phyloP scores from a whole-genome alignment of 2,888 invertebrate genomes.

The Exephanes ischioxanthus region DNA sequence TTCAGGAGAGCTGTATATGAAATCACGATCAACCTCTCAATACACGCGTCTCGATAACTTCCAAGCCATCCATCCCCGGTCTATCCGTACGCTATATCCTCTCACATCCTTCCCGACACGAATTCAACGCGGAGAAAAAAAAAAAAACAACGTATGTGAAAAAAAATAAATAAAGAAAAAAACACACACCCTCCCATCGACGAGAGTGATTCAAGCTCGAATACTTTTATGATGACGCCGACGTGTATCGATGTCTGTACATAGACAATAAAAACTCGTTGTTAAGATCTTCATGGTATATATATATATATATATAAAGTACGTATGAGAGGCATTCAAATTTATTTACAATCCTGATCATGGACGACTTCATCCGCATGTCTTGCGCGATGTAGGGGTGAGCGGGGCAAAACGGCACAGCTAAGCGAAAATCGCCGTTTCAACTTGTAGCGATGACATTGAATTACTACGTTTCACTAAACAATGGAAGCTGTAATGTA shows the following conservation, averaged over 20 bases:
- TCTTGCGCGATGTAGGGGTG: too few relatives aligned
- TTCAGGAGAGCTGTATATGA: conserved; percentile 83
- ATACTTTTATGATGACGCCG: conserved; percentile 59
- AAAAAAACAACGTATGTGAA: conserved; percentile 20
- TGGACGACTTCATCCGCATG: not conserved
- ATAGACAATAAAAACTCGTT: conserved; percentile 79
- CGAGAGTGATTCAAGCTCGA: conserved; percentile 40
- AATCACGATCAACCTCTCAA: conserved; percentile 44
- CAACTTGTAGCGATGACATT: too few relatives aligned
- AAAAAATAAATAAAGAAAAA: conserved; percentile 12
- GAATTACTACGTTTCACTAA: too few relatives aligned
- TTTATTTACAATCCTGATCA: conserved; percentile 28
- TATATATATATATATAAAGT: conserved; percentile 39
- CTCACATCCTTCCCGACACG: conserved; percentile 15
- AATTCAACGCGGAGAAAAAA: conserved; percentile 8
- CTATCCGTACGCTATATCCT: conserved; percentile 8
- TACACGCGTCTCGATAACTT: conserved; percentile 52
- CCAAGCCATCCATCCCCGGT: conserved; percentile 42
- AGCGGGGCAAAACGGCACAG: too few relatives aligned
- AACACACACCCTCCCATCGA: conserved; percentile 48
- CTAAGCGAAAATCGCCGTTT: too few relatives aligned
- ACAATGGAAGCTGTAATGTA: too few relatives aligned
- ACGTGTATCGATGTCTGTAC: conserved; percentile 75
- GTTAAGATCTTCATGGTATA: conserved; percentile 66
- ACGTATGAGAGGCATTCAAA: conserved; percentile 38